These are phyloP conservation scores for Hydrolagus affinis DNA, from an alignment of 2,113 vertebrate species.

Conservation along the genomic window DNA sequence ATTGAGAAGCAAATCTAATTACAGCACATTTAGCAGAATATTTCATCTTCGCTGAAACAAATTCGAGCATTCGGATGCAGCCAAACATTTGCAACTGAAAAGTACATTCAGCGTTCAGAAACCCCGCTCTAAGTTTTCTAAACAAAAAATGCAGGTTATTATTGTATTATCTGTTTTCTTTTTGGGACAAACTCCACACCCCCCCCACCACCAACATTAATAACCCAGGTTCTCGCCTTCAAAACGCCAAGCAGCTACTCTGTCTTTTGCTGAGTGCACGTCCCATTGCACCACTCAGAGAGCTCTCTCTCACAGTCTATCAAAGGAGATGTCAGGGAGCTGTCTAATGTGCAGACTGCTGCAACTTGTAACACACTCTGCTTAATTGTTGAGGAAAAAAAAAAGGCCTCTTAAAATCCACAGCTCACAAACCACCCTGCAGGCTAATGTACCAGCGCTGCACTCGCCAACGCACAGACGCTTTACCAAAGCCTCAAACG, in stretches of 20 bases:
- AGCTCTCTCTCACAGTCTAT: not conserved
- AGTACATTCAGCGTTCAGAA: not conserved
- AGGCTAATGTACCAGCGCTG: not conserved
- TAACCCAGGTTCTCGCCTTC: not conserved
- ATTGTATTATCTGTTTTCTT: not conserved
- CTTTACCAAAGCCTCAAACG: too few species aligned
- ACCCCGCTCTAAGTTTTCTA: not conserved
- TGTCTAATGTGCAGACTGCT: slow-evolving; percentile 27
- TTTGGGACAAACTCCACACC: too few species aligned
- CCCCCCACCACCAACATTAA: too few species aligned
- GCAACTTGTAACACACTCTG: slow-evolving; percentile 1
- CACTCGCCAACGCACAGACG: too few species aligned
- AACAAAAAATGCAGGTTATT: not conserved
- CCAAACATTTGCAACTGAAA: not conserved
- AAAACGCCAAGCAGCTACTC: not conserved
- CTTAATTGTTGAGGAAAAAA: not conserved
- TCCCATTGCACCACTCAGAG: not conserved
- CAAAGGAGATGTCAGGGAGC: not conserved
- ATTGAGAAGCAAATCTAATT: not conserved
- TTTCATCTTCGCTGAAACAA: not conserved
- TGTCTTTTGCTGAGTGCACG: not conserved
- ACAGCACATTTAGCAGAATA: not conserved
- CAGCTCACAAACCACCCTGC: not conserved
- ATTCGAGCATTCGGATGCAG: not conserved
- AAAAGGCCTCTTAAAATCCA: not conserved